Base-by-base conservation (phyloP, 1,140 invertebrate species). In the Anoplophora glabripennis region DNA sequence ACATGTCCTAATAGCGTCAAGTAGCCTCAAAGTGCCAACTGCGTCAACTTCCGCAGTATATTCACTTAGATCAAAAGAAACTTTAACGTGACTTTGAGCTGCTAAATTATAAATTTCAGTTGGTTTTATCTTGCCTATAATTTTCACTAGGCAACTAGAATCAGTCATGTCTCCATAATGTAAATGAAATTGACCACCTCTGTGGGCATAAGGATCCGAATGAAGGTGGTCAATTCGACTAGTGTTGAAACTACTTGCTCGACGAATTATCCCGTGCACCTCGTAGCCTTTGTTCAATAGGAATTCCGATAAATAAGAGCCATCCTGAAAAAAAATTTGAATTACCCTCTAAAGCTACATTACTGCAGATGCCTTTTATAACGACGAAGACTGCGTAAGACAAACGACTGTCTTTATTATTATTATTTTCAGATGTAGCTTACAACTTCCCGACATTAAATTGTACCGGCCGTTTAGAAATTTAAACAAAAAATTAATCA, bases 101-200 rank as follows among this genome's bases (percentile, higher is more conserved):
- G 94, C 98, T 48, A 99, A 81, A 83, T 99, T 99, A 74, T 99
- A 99, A 62, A 99, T 92, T 80, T 99, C 98, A 48, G 86, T 86
- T 0, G 98, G 98, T 70, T 89, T 84, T 4, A 93, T 84, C 74
- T 66, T 59, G 14, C 57, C 85, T 45, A 99, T 97, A 45, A 99
- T 89, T 81, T 98, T 98, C 21, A 98, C 93, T 62, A 99, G 81
- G 76, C 94, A 97, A 63, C 94, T 95, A 35, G 93, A 96, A 76
- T 99, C 98, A 0, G 96, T 99, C 85, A 99, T 89, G 72, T 99
- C 98, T 33, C 98, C 98, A 81, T 99, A 99, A 77, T 99, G 98
- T 1, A 99, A 80, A 67, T 94, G 90, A 89, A 99, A 96, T 66
- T 82, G 83, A 0, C 89, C 92, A 42, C 59, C 85, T 49, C 84